phyloP scores from a whole-genome alignment of 2,113 vertebrate species.

The Numida meleagris region DNA sequence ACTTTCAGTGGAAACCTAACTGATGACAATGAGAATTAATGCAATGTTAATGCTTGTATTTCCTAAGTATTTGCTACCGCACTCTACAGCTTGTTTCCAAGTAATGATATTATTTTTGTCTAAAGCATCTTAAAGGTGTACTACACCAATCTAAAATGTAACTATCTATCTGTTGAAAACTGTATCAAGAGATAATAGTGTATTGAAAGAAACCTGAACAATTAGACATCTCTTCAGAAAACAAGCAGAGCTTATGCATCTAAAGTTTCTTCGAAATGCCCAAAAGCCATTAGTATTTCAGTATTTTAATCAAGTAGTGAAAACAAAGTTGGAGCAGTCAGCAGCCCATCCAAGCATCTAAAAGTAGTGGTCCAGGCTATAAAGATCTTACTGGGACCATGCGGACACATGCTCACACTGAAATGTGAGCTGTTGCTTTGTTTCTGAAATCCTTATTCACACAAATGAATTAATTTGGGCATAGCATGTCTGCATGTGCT shows the following conservation, averaged over 20 bases:
- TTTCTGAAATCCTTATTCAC: background rate
- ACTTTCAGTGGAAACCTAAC: background rate
- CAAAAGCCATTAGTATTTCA: background rate
- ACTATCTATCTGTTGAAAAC: background rate
- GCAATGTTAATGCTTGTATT: background rate
- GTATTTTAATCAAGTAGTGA: background rate
- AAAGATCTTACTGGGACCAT: background rate
- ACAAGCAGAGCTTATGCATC: background rate
- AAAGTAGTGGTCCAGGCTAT: background rate
- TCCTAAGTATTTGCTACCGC: background rate
- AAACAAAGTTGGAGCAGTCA: background rate
- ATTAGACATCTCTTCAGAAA: background rate
- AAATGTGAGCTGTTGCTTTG: background rate
- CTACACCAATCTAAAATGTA: background rate
- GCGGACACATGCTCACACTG: background rate
- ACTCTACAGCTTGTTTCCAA: background rate
- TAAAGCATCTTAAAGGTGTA: background rate
- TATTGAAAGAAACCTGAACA: background rate
- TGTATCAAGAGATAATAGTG: background rate
- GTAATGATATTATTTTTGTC: background rate
- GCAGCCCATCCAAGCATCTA: background rate
- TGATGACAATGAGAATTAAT: background rate
- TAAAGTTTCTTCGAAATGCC: background rate
- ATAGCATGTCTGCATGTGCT: background rate
- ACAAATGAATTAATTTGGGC: background rate